A percentile compares a stretch with the other conserved stretches of the same genome.
Evolutionary conservation across 2,797 vertebrate species (phyloP).

Genomic region (Lepilemur septentrionalis): DNA sequence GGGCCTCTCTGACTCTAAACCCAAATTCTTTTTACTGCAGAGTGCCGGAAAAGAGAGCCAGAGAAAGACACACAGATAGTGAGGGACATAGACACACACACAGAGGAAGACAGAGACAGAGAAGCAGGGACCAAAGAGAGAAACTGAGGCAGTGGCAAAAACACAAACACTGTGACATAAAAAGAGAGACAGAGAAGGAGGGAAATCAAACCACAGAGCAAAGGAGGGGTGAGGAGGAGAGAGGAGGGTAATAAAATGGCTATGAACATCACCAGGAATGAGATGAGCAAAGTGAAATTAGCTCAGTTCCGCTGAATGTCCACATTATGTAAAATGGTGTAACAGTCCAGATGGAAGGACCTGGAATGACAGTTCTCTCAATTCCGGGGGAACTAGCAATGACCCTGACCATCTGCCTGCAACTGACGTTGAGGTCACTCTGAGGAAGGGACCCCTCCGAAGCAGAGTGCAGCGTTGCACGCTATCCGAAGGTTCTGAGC

Average conservation of each 20-base stretch:
- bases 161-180: not conserved
- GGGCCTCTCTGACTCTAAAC: not conserved
- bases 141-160: not conserved
- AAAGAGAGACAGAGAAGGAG: not conserved
- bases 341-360: slow-evolving; percentile 53
- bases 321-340: not conserved
- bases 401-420: slow-evolving; percentile 10
- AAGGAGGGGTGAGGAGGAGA: not conserved
- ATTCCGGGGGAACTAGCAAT: not conserved
- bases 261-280: not conserved
- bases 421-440: not conserved
- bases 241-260: accelerated
- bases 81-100: not conserved
- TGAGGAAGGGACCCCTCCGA: not conserved
- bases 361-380: not conserved
- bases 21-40: not conserved
- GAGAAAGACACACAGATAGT: not conserved
- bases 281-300: not conserved
- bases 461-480: not conserved
- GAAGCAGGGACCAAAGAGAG: not conserved
- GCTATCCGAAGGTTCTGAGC: not conserved
- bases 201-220: not conserved
- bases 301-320: not conserved
- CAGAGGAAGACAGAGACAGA: no score
- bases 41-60: not conserved